These are phyloP conservation scores for Neoascia interrupta DNA, from an alignment of 2,888 invertebrate genomes.

Conservation along the genomic window DNA sequence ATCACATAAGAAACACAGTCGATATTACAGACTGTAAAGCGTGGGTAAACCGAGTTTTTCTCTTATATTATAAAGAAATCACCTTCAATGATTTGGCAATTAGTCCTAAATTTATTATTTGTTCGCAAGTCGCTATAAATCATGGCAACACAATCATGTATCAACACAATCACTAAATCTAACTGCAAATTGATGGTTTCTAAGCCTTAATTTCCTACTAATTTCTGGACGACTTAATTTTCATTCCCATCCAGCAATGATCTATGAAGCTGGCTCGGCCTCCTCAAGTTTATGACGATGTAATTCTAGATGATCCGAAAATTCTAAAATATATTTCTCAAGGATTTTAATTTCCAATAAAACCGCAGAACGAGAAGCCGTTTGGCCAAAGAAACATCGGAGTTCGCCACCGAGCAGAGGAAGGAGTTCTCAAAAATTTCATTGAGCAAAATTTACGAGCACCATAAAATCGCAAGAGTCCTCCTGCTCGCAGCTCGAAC, in stretches of 20 bases:
- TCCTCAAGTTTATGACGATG: conserved; percentile 10
- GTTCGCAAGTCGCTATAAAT: too few relatives aligned
- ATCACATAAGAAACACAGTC: too few relatives aligned
- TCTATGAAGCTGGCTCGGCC: background rate
- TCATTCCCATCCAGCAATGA: background rate
- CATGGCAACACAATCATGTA: too few relatives aligned
- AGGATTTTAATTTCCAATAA: conserved; percentile 56
- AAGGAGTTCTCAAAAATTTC: conserved; percentile 23
- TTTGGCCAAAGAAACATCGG: background rate
- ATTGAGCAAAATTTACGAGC: conserved; percentile 57
- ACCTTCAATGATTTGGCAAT: too few relatives aligned
- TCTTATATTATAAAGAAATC: too few relatives aligned
- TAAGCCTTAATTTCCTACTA: background rate
- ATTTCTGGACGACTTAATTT: background rate
- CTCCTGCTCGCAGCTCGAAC: background rate
- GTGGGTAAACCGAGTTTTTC: too few relatives aligned
- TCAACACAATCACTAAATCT: too few relatives aligned
- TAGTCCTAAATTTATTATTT: too few relatives aligned
- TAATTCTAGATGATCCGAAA: conserved; percentile 37
- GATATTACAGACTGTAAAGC: too few relatives aligned
- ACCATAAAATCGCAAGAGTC: conserved; percentile 52
- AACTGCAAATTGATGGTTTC: too few relatives aligned
- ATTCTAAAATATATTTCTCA: conserved; percentile 44
- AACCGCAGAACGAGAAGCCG: conserved; percentile 15
- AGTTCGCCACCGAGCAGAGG: too few relatives aligned